Conservation (phyloP, 30 jellyfish, hydroid and myxozoan species). For the Aurelia coerulea region DNA sequence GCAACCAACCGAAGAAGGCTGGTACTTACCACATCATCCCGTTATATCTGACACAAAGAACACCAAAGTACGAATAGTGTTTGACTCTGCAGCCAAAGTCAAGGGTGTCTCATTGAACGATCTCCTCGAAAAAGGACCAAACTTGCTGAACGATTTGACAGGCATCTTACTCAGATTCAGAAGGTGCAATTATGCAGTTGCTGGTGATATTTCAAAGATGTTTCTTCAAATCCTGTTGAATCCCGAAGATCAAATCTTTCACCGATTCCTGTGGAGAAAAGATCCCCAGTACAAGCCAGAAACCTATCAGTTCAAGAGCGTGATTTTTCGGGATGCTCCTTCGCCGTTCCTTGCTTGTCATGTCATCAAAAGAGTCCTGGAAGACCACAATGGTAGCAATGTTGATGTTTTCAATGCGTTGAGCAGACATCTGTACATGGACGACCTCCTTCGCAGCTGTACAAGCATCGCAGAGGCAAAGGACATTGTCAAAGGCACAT, state of each 20-base stretch:
- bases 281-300: conserved; percentile 58
- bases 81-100: too few species aligned
- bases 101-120: too few species aligned
- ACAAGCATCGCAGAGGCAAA: conserved; percentile 43
- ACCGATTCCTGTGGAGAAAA: conserved; percentile 61
- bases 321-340: conserved; percentile 50
- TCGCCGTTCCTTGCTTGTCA: conserved; percentile 46
- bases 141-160: conserved; percentile 51
- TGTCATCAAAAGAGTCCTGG: conserved; percentile 49
- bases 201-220: background rate
- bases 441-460: conserved; percentile 56
- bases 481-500: conserved; percentile 58
- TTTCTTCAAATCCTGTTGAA: too few species aligned
- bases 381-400: conserved; percentile 33
- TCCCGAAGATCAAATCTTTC: conserved; percentile 13
- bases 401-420: conserved; percentile 33
- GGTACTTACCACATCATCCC: too few species aligned
- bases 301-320: conserved; percentile 50
- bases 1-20: too few species aligned
- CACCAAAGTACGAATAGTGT: conserved; percentile 6
- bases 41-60: too few species aligned
- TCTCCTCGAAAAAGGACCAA: background rate
- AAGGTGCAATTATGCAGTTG: conserved; percentile 39
- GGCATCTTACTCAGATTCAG: conserved; percentile 56
- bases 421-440: conserved; percentile 50